Percentiles rank a stretch among this genome's conserved stretches.
Conservation (phyloP, 2,888 invertebrate species). For the Mylabris sibirica region DNA sequence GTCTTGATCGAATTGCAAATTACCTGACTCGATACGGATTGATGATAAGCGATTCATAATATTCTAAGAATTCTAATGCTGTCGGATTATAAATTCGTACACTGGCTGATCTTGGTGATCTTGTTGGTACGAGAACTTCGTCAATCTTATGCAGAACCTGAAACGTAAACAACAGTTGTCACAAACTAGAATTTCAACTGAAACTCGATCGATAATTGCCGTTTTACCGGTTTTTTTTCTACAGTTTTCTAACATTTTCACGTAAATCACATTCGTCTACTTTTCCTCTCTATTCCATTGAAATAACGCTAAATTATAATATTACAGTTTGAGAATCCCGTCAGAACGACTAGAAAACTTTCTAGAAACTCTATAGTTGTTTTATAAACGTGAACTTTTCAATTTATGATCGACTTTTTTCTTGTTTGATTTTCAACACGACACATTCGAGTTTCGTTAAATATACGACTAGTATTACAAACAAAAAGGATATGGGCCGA, state of each 20-base stretch:
- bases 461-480: background rate
- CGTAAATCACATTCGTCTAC: background rate
- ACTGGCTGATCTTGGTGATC: constrained; percentile 68
- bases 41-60: constrained; percentile 78
- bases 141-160: constrained; percentile 89
- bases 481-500: background rate
- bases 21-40: constrained; percentile 78
- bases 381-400: background rate
- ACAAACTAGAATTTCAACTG: background rate
- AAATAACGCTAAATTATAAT: background rate
- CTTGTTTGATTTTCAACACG: background rate
- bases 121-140: constrained; percentile 82
- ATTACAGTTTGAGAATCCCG: background rate
- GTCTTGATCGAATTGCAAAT: constrained; percentile 35
- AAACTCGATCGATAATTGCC: too few species aligned
- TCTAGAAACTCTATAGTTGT: background rate
- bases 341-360: background rate
- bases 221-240: too few species aligned
- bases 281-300: background rate
- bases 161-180: constrained; percentile 42
- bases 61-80: constrained; percentile 80
- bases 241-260: too few species aligned
- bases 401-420: background rate
- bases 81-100: constrained; percentile 78
- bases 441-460: background rate